These are phyloP conservation scores for Phrixothrix hirtus DNA, from an alignment of 2,888 invertebrate genomes.

Conservation along the genomic window DNA sequence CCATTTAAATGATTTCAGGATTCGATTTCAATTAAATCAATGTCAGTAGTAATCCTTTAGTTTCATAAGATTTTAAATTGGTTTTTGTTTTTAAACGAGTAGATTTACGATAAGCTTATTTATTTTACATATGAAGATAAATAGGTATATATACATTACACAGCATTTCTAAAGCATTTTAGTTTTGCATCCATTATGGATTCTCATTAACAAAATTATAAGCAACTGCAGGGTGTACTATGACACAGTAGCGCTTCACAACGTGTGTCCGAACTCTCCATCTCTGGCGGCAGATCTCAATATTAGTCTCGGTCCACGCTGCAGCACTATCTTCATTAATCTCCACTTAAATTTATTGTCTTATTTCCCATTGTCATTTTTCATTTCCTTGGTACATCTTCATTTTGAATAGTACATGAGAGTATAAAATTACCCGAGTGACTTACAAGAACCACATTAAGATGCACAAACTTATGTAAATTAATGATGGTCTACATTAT, in stretches of 20 bases:
- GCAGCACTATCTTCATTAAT: constrained; percentile 50
- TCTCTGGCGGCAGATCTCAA: constrained; percentile 35
- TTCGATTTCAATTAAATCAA: too few species aligned
- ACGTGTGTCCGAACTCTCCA: constrained; percentile 32
- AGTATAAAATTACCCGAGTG: constrained; percentile 38
- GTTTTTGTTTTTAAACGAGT: too few species aligned
- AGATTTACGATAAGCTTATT: too few species aligned
- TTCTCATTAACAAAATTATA: constrained; percentile 37
- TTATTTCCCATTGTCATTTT: constrained; percentile 51
- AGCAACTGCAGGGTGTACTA: constrained; percentile 38
- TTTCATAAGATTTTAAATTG: too few species aligned
- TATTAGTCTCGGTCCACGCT: constrained; percentile 48
- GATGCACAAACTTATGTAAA: constrained; percentile 40
- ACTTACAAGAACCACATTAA: constrained; percentile 38
- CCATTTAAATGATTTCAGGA: too few species aligned
- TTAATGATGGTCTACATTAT: constrained; percentile 38
- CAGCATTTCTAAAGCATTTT: constrained; percentile 31
- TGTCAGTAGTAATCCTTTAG: too few species aligned
- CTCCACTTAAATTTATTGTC: constrained; percentile 51
- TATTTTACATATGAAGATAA: too few species aligned
- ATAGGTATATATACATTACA: constrained; percentile 15
- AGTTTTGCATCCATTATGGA: constrained; percentile 39
- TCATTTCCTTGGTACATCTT: constrained; percentile 45
- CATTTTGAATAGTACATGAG: constrained; percentile 42
- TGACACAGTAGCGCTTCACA: constrained; percentile 29